Evolutionary conservation across 2,888 invertebrate species (phyloP), one percentile per base, ranked within the genome.

Genomic region (Azorinus chamasolen): DNA sequence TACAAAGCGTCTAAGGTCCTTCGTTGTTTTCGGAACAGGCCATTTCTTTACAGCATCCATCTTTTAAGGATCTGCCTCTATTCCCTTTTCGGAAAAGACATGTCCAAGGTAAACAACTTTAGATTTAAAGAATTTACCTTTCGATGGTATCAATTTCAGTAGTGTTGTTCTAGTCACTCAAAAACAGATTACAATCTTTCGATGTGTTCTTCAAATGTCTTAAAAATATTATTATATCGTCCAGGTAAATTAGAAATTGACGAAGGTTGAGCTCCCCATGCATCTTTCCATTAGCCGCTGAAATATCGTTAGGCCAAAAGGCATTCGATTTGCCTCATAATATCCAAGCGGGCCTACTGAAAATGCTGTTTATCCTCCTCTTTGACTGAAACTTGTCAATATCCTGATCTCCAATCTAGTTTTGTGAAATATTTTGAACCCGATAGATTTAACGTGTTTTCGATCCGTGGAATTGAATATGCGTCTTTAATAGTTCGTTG

Each of bases 291-390:
- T 61, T 22, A 70, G 32, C 14, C 62, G 18, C 32, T 70, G 69
- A 39, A 70, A 70, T n/a, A 62, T 69, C 20, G 46, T 41, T n/a
- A 63, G 53, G 3, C 65, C 55, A 12, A 55, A 65, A 25, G 55
- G 65, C 46, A 66, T 57, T n/a, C 66, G n/a, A 20, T 65, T 55
- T 22, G 55, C 45, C 32, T 46, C 55, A 46, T 65, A 65, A 32
- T 55, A 65, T 8, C 65, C 66, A 18, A 65, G 12, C n/a, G 32
- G 16, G 16, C 10, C 43, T n/a, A 65, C 57, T 48, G 22, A 5
- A 37, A 69, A 69, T 18, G 61, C 69, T 27, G 59, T 39, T 69
- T 69, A 25, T 69, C 61, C 5, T 61, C 54, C 51, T 69, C 61
- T 20, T 45, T 27, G 18, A 62, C 14, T n/a, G n/a, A n/a, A n/a